These are phyloP conservation scores for Macrosteles quadrilineatus DNA, from an alignment of 1,140 invertebrate species.

Conservation along the genomic window DNA sequence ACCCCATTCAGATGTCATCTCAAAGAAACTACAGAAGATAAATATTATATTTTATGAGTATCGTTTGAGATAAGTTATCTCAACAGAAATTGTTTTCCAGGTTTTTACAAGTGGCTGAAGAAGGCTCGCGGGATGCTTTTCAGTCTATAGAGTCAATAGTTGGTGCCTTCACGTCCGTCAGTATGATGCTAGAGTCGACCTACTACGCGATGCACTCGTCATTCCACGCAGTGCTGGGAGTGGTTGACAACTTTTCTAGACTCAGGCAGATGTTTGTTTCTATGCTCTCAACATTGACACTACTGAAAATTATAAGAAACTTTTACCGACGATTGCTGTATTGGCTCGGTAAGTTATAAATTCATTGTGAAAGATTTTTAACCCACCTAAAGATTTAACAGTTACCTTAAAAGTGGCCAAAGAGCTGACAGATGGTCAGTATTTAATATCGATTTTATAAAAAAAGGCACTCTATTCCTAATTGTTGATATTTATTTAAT, in stretches of 20 bases:
- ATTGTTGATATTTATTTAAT: not conserved
- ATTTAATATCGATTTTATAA: not conserved
- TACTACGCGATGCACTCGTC: conserved; percentile 94
- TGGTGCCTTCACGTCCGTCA: conserved; percentile 86
- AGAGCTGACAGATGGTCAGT: too few relatives aligned
- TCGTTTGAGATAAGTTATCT: too few relatives aligned
- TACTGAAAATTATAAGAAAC: conserved; percentile 78
- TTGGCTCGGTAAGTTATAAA: conserved; percentile 62
- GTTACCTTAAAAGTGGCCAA: too few relatives aligned
- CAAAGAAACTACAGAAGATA: too few relatives aligned
- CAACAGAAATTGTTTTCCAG: conserved; percentile 54
- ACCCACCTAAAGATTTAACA: too few relatives aligned
- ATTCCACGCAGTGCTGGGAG: conserved; percentile 91
- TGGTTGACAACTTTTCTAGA: conserved; percentile 90
- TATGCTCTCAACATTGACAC: conserved; percentile 80
- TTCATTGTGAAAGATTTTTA: too few relatives aligned
- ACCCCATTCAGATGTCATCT: too few relatives aligned
- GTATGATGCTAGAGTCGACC: conserved; percentile 96
- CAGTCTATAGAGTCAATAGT: conserved; percentile 93
- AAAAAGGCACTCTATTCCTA: not conserved
- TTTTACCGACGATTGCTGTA: conserved; percentile 72
- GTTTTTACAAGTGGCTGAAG: conserved; percentile 85
- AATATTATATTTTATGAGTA: too few relatives aligned
- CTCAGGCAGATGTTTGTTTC: conserved; percentile 79
- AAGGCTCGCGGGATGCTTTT: conserved; percentile 88